Evolutionary conservation across 53 echinoderm and acorn worm species (phyloP), one percentile per base, ranked within the genome.

Genomic region (Echinometra lucunter): DNA sequence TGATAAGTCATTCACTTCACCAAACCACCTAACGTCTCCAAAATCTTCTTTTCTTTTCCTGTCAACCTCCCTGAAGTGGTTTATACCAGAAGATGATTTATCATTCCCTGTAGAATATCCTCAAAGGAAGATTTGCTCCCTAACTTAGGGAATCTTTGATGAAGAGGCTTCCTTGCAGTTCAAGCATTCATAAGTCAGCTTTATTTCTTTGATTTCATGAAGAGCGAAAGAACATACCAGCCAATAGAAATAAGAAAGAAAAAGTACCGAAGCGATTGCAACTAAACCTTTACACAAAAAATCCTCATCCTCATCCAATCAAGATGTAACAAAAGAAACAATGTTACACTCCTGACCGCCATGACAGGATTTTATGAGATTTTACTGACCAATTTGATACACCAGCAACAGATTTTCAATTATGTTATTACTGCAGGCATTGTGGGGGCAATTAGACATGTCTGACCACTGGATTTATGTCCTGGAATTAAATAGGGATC

Each of bases 381-480:
- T 66, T 44, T 28, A 66, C 63, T 45, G 70, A 63, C 91, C 91
- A 70, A n/a, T 28, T 70, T 91, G 91, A 83, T 94, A 85, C 66
- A 93, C 94, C 94, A 60, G 94, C 27, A 25, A 60, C 27, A 94
- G 83, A 83, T 66, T 94, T 93, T 94, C 94, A 94, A 94, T 94
- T 83, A 94, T 94, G 85, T 83, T 94, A 94, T 94, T 83, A 94
- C 63, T 42, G n/a, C 23, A 4, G 23, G 63, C 28, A 58, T 94
- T 94, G 94, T 94, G 32, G n/a, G 44, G 32, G 78, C 92, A 56
- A 92, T 92, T 92, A 92, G 60, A 56, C 57, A 3, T 19, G 92
- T 92, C 78, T 78, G 78, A 74, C 74, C 28, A 1, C 9, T 37
- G 38, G 89, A 63, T 38, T 89, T 38, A 60, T 63, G 89, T 60